Base-by-base conservation (phyloP, 2,888 invertebrate species). In the Argyresthia goedartella region DNA sequence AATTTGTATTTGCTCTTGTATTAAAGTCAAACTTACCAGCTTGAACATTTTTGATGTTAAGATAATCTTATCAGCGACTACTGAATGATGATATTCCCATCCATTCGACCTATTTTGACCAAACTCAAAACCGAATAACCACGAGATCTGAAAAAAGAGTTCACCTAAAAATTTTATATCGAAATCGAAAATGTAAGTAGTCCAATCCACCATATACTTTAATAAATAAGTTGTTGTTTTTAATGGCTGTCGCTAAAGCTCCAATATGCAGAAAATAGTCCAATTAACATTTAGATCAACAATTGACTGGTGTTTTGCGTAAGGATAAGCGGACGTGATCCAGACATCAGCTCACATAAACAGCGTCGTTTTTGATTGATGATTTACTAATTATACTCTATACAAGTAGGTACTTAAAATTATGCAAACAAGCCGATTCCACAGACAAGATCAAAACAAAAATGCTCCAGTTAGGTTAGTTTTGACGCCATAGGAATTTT, bases 31-130 rank as follows among this genome's bases (percentile, higher is more conserved):
- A 51, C 61, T 56, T 51, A 62, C 65, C 58, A 63, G 59, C 59
- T 63, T 65, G 60, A 64, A 64, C 65, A 65, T 65, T 45, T 59
- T 63, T 11, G 42, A 50, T 53, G 56, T 41, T 33, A 43, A 1
- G 16, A 14, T 49, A n/a, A 34, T 14, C 50, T 13, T 13, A 33
- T 42, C 50, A 16, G 35, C 16, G 16, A 42, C n/a, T 15, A 56
- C 54, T 55, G 48, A 50, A 54, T 56, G 42, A 50, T 42, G 16
- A 50, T 15, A 10, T 10, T 16, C 10, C 25, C 50, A 42, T 42
- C 16, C 25, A 41, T 33, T 25, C 39, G 11, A 13, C 25, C 33
- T 25, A 25, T 50, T 42, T 50, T 50, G 41, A 50, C 50, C 10
- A 33, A 49, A 48, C 36, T 33, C 13, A 25, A 50, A 50, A 50